Evolutionary conservation across 2,888 invertebrate species (phyloP), one percentile per base, ranked within the genome.

Genomic region (Platypus cylindrus): DNA sequence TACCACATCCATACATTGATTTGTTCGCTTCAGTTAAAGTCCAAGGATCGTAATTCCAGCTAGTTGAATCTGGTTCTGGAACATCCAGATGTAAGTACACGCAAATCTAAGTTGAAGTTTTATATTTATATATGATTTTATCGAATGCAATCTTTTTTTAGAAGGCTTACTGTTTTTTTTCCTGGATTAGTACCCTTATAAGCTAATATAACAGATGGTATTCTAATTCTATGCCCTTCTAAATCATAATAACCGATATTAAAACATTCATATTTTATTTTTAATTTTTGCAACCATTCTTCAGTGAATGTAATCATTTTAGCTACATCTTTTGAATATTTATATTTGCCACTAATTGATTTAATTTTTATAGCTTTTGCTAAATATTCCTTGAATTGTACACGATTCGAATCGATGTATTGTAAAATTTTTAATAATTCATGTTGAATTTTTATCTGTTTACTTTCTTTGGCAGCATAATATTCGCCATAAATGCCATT

Each of bases 61-160:
- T 43, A 11, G 47, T 43, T 25, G 29, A 32, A 22, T 54, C 44
- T 0, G 61, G 61, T 23, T 56, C 48, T 14, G 56, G 54, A 7
- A 66, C 63, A 45, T 66, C 66, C 32, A 64, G 45, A 37, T 64
- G 56, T 17, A 56, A 51, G 42, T 65, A 65, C 7, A 59, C 53
- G 32, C 55, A 55, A 3, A 62, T 37, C 60, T 61, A 40, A 17
- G 26, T 25, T 5, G 32, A n/a, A n/a, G n/a, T n/a, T n/a, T n/a
- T n/a, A n/a, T n/a, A n/a, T n/a, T n/a, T n/a, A n/a, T n/a, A n/a
- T n/a, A n/a, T n/a, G n/a, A n/a, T n/a, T n/a, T n/a, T n/a, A n/a
- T n/a, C n/a, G n/a, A n/a, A n/a, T n/a, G n/a, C n/a, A n/a, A n/a
- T n/a, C n/a, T n/a, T n/a, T n/a, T n/a, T n/a, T n/a, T 22, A 8